These are phyloP conservation scores for Atta texana DNA, from an alignment of 1,140 invertebrate genomes.

Conservation along the genomic window DNA sequence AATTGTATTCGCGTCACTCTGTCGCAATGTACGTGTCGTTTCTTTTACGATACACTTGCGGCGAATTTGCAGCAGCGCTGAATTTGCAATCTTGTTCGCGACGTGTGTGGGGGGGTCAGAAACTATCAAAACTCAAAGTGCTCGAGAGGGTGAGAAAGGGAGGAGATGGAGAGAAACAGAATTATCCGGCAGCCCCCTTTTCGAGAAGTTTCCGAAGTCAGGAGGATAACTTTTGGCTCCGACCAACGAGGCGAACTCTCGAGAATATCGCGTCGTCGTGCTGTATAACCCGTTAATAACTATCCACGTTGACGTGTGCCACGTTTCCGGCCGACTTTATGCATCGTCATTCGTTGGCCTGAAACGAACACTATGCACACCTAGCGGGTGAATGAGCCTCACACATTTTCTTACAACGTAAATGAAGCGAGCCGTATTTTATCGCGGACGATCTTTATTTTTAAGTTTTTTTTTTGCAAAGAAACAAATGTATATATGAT, in stretches of 20 bases:
- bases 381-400: constrained; percentile 19
- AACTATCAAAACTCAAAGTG: constrained; percentile 31
- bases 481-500: too few species aligned
- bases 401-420: background rate
- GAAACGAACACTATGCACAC: constrained; percentile 61
- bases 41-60: constrained; percentile 58
- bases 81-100: constrained; percentile 66
- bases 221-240: constrained; percentile 53
- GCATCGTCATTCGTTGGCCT: constrained; percentile 59
- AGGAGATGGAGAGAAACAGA: background rate
- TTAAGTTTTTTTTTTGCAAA: too few species aligned
- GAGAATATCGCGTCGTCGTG: constrained; percentile 47
- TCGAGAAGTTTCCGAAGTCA: constrained; percentile 53
- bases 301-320: constrained; percentile 45
- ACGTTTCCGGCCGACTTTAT: constrained; percentile 42
- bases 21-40: constrained; percentile 25
- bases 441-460: background rate
- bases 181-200: constrained; percentile 26
- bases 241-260: constrained; percentile 60
- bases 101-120: constrained; percentile 16
- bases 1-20: constrained; percentile 25
- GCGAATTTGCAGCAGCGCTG: constrained; percentile 31
- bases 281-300: constrained; percentile 56
- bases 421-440: background rate
- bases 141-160: constrained; percentile 17